Evolutionary conservation across 2,113 vertebrate genomes (phyloP).

Genomic region (Genyomyrus donnyi): DNA sequence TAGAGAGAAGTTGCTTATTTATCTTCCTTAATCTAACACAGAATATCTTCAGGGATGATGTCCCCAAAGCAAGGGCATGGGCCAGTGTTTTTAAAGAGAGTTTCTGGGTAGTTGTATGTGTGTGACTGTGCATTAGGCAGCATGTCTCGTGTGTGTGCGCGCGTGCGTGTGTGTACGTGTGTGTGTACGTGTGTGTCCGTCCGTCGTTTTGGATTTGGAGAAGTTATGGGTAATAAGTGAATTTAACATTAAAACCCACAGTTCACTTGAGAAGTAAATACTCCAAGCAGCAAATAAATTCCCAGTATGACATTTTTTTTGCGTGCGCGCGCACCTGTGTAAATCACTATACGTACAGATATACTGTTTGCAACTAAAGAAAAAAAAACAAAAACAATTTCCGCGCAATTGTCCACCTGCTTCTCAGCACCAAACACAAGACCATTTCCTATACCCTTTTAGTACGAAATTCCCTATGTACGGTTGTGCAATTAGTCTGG

Average conservation of each 20-base stretch:
- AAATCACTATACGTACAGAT: not conserved
- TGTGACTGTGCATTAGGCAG: not conserved
- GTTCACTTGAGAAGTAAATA: not conserved
- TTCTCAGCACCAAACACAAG: not conserved
- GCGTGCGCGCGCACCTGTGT: not conserved
- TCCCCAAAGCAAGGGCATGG: not conserved
- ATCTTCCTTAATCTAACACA: not conserved
- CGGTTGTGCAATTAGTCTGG: not conserved
- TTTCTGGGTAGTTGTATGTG: not conserved
- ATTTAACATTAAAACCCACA: not conserved
- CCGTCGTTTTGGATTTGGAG: not conserved
- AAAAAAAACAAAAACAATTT: not conserved
- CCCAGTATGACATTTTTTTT: not conserved
- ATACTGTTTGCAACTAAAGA: not conserved
- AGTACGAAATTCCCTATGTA: not conserved
- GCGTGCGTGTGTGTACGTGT: not conserved
- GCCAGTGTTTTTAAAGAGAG: not conserved
- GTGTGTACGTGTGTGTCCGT: not conserved
- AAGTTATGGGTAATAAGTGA: not conserved
- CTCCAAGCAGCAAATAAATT: not conserved
- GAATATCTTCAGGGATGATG: not conserved
- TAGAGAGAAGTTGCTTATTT: not conserved
- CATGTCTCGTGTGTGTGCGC: not conserved
- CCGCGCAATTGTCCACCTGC: not conserved
- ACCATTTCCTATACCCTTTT: not conserved